Evolutionary conservation across 2,113 vertebrate species (phyloP), one percentile per base, ranked within the genome.

Genomic region (Jaculus jaculus): DNA sequence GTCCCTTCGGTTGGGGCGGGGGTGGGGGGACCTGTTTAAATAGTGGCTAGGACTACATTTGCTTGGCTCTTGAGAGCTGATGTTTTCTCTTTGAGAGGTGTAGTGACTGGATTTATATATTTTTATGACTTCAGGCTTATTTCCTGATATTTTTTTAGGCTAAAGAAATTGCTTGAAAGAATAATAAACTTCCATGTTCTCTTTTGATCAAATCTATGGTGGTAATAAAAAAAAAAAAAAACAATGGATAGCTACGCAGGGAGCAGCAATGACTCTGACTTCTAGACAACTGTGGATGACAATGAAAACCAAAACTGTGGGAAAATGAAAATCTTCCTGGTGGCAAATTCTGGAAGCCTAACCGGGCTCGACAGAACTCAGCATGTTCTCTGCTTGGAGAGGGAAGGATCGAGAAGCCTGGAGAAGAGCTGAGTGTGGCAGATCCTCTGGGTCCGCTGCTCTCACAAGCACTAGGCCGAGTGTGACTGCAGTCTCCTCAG

Each of bases 111-210:
- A 85, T 95, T 91, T 92, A 91, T 84, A 17, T 87, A 26, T 94
- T 92, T 92, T 94, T 96, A 85, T 95, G 71, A 90, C 74, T 94
- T 2, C 89, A 95, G 87, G 39, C 73, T 90, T 97, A 87, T 93
- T 97, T 96, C 93, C 89, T 92, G 81, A 95, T 54, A 95, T 54
- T 95, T 95, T 96, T 91, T 39, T 75, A 47, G 42, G 42, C 95
- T 95, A 91, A 94, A 97, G 81, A 96, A 94, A 82, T 87, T 71
- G 91, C 89, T 95, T 71, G 89, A 94, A 47, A n/a, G n/a, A 95
- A 91, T 94, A 93, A 96, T 81, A 94, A 74, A 88, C 92, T 93
- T 93, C 87, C 54, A 93, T 89, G 20, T 96, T 94, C 39, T 73
- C 60, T 88, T 89, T 60, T 96, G 94, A 96, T 92, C 95, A 61